Percentiles rank a stretch among this genome's conserved stretches.
phyloP scores from a whole-genome alignment of 2,888 invertebrate genomes.

The Luperina testacea region DNA sequence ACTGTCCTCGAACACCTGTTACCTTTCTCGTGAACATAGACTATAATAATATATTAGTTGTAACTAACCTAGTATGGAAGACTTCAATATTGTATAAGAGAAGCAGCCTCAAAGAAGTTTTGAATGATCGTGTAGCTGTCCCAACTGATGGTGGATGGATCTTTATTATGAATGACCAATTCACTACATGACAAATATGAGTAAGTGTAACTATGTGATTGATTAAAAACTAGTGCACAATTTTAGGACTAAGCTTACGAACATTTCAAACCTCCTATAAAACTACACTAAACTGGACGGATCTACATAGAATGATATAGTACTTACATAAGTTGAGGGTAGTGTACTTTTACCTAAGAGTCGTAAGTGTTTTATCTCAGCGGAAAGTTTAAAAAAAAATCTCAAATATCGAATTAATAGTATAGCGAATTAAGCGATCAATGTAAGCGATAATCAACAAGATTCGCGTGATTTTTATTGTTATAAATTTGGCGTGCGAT shows the following conservation, averaged over 20 bases:
- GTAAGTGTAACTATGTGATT: background rate
- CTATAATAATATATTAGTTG: conserved; percentile 13
- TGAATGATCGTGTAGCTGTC: background rate
- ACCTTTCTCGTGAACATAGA: conserved; percentile 45
- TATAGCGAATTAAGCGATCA: conserved; percentile 1
- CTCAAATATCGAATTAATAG: background rate
- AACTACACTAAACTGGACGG: conserved; percentile 9
- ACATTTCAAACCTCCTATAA: background rate
- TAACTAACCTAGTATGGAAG: conserved; percentile 41
- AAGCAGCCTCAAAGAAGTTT: conserved; percentile 3
- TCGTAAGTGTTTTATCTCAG: background rate
- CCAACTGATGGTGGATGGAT: background rate
- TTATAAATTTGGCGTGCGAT: conserved; percentile 10
- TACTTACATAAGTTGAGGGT: too few relatives aligned
- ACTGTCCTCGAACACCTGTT: conserved; percentile 40
- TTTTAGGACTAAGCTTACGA: background rate
- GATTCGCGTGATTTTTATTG: conserved; percentile 8
- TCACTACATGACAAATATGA: too few relatives aligned
- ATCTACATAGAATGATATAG: background rate
- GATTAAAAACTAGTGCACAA: background rate
- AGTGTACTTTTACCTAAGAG: background rate
- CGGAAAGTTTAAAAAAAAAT: background rate
- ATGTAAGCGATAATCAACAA: conserved; percentile 12
- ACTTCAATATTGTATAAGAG: conserved; percentile 36
- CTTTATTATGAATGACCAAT: background rate